phyloP scores from a whole-genome alignment of 2,888 invertebrate genomes.

The Elegia similella region DNA sequence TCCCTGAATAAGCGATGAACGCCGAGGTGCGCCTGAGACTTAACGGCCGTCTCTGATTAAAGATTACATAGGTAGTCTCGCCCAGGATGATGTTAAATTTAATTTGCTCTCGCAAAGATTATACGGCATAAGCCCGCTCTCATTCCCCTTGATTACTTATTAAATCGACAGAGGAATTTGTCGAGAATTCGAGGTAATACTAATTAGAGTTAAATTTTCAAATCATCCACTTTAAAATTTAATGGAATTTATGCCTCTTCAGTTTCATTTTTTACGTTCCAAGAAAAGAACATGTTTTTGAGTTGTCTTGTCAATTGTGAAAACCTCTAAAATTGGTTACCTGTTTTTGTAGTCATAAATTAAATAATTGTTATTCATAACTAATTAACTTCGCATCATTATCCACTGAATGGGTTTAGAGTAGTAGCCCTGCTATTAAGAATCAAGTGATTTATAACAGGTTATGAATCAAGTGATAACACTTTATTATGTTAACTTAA shows the following conservation, averaged over 20 bases:
- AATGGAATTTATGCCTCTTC: not conserved
- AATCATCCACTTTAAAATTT: conserved; percentile 13
- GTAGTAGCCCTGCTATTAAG: too few species aligned
- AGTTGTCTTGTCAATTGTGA: too few species aligned
- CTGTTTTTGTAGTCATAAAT: too few species aligned
- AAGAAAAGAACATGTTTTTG: too few species aligned
- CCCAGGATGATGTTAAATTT: conserved; percentile 50
- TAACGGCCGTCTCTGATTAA: conserved; percentile 52
- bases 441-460: too few species aligned
- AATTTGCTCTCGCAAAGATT: conserved; percentile 50
- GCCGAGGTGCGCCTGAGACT: conserved; percentile 43
- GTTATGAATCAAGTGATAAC: too few species aligned
- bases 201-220: conserved; percentile 26
- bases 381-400: too few species aligned
- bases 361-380: too few species aligned
- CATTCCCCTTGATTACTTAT: conserved; percentile 44
- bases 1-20: conserved; percentile 58
- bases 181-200: conserved; percentile 30
- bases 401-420: too few species aligned
- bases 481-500: too few species aligned
- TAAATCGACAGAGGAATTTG: conserved; percentile 35
- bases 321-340: too few species aligned
- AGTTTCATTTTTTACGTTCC: too few species aligned
- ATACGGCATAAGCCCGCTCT: conserved; percentile 39
- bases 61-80: conserved; percentile 48